Evolutionary conservation across 1,140 invertebrate species (phyloP).

Genomic region (Camponotus pennsylvanicus): DNA sequence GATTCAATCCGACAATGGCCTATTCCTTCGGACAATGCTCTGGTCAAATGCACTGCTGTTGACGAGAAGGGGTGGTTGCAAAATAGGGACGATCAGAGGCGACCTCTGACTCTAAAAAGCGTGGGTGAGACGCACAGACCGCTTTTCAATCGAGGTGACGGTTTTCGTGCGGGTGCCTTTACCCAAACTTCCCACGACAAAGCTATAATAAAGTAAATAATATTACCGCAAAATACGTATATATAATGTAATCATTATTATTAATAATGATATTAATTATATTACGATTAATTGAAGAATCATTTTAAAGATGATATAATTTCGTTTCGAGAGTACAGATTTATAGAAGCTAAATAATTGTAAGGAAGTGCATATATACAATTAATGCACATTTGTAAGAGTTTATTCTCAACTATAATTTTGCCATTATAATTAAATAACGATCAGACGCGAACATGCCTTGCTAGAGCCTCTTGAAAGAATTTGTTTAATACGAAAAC

Average conservation of each 20-base stretch:
- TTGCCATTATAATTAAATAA: constrained; percentile 39
- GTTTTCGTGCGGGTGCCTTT: constrained; percentile 30
- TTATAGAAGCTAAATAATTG: not conserved
- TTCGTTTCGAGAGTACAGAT: not conserved
- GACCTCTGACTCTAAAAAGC: constrained; percentile 72
- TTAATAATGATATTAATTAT: not conserved
- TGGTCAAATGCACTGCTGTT: constrained; percentile 81
- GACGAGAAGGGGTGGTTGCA: constrained; percentile 71
- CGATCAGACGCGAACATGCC: not conserved
- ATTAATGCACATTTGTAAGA: constrained; percentile 9
- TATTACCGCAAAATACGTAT: not conserved
- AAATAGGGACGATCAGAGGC: constrained; percentile 75
- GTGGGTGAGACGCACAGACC: constrained; percentile 76
- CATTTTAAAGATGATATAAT: not conserved
- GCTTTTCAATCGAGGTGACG: constrained; percentile 62
- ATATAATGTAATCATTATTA: not conserved
- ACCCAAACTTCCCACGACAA: constrained; percentile 44
- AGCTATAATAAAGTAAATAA: not conserved
- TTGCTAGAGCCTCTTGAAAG: not conserved
- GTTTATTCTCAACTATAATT: constrained; percentile 4
- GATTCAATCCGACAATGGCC: constrained; percentile 85
- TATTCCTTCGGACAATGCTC: constrained; percentile 80
- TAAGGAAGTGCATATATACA: not conserved
- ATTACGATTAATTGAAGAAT: not conserved
- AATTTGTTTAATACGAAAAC: constrained; percentile 40